Evolutionary conservation across 2,888 invertebrate species (phyloP).

Genomic region (Omphaloscelis lunosa): DNA sequence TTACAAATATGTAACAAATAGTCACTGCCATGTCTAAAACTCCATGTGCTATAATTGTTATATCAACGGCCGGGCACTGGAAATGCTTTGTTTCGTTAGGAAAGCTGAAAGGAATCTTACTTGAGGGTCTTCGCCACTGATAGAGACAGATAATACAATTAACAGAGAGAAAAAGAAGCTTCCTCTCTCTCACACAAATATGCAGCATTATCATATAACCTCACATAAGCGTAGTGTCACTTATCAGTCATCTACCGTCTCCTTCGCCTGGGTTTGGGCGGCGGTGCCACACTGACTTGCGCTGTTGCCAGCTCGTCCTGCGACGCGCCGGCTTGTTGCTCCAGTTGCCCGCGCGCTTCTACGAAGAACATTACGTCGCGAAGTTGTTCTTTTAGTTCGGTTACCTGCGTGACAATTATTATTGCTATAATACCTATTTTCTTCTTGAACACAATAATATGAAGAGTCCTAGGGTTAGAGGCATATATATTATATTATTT

Average conservation of each 20-base stretch:
- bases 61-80: neutral
- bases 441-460: too few species aligned
- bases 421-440: neutral
- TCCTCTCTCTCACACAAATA: neutral
- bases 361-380: conserved; percentile 99
- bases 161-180: neutral
- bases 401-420: conserved; percentile 81
- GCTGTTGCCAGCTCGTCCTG: conserved; percentile 77
- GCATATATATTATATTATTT: too few species aligned
- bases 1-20: neutral
- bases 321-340: conserved; percentile 69
- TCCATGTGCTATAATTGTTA: neutral
- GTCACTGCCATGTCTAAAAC: neutral
- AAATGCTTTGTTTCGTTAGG: neutral
- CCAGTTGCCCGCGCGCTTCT: conserved; percentile 92
- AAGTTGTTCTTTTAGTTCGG: conserved; percentile 97
- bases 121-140: neutral
- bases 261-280: conserved; percentile 67
- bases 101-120: neutral
- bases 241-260: conserved; percentile 19
- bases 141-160: neutral
- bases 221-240: conserved; percentile 17
- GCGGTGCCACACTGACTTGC: conserved; percentile 76
- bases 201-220: neutral
- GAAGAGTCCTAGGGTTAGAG: too few species aligned